Conservation (phyloP, 2,113 vertebrate genomes). For the Sebastes schlegelii region DNA sequence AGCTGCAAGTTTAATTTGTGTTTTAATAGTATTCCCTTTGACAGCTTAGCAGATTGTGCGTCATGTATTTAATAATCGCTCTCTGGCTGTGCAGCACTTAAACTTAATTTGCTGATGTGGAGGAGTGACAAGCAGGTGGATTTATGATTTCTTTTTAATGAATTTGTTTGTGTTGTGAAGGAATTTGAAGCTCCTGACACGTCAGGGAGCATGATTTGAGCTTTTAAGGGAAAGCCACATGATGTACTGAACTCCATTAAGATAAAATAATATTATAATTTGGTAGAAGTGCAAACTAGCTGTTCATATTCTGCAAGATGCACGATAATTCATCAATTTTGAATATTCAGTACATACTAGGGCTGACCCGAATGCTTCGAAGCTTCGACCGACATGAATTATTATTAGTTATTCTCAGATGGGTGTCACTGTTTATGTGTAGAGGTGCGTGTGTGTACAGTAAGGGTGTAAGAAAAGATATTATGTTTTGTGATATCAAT, state of each 20-base stretch:
- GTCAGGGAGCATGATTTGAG: not conserved
- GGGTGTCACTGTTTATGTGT: too few species aligned
- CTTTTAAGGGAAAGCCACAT: not conserved
- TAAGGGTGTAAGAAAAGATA: too few species aligned
- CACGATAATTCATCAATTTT: not conserved
- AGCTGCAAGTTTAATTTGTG: not conserved
- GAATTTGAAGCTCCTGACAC: not conserved
- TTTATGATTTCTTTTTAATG: not conserved
- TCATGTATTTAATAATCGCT: not conserved
- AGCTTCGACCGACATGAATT: too few species aligned
- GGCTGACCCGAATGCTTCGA: too few species aligned
- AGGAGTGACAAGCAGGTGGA: not conserved
- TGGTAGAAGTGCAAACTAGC: not conserved
- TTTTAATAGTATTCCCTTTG: not conserved
- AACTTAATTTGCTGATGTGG: not conserved
- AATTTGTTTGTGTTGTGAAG: slow-evolving; percentile 5
- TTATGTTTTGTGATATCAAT: too few species aligned
- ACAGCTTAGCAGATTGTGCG: not conserved
- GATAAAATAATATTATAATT: not conserved
- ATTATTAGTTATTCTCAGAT: too few species aligned
- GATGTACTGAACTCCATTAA: not conserved
- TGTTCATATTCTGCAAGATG: too few species aligned
- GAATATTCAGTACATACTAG: not conserved
- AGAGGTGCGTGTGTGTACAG: too few species aligned
- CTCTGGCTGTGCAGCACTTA: not conserved